Evolutionary conservation across 2,113 vertebrate genomes (phyloP).

Genomic region (Lophura nycthemera): DNA sequence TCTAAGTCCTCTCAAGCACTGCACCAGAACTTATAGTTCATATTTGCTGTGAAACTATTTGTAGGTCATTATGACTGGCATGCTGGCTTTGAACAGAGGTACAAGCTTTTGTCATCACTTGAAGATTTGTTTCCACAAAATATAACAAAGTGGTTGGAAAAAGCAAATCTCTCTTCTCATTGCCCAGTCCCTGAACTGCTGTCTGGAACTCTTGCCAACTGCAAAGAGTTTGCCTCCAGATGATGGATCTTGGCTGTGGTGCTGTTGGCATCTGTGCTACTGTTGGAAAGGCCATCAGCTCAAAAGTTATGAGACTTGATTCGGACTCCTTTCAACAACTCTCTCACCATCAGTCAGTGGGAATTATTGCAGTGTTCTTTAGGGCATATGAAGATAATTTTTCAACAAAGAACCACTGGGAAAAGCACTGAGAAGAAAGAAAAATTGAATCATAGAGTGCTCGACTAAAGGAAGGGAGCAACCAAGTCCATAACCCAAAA

Average conservation of each 20-base stretch:
- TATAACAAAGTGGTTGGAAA: not conserved
- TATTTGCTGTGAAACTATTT: not conserved
- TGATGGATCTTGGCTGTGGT: not conserved
- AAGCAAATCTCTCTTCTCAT: not conserved
- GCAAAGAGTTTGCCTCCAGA: not conserved
- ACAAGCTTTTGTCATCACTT: not conserved
- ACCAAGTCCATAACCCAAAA: not conserved
- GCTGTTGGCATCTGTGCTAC: slow-evolving; percentile 5
- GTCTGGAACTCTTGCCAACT: slow-evolving; percentile 29
- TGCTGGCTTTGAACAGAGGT: not conserved
- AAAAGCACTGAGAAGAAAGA: not conserved
- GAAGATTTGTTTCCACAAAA: slow-evolving; percentile 18
- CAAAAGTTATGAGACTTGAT: not conserved
- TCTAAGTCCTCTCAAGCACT: not conserved
- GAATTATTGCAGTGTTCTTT: not conserved
- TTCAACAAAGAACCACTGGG: not conserved
- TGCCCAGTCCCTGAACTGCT: not conserved
- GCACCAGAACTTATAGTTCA: not conserved
- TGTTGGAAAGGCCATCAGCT: not conserved
- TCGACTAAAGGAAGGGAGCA: not conserved
- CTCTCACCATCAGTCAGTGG: slow-evolving; percentile 1
- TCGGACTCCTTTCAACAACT: slow-evolving; percentile 8
- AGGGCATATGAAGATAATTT: not conserved
- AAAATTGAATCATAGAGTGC: not conserved
- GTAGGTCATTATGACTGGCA: rapidly evolving